phyloP scores from a whole-genome alignment of 2,888 invertebrate genomes.

The Acronicta leporina region DNA sequence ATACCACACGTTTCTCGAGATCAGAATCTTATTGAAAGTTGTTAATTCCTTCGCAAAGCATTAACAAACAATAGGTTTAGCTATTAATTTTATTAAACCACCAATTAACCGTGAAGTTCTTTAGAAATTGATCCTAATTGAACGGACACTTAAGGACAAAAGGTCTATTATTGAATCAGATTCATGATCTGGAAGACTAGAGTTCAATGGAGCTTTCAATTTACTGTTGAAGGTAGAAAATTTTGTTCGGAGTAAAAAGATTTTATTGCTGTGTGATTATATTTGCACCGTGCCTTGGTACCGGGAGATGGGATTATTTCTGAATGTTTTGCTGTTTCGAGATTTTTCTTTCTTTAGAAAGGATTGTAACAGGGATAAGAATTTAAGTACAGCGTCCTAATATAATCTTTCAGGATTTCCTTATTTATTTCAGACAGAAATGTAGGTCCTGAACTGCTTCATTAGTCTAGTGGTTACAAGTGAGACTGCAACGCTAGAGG shows the following conservation, averaged over 20 bases:
- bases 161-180: slow-evolving; percentile 24
- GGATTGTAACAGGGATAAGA: neutral
- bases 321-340: neutral
- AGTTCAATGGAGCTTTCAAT: slow-evolving; percentile 19
- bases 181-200: slow-evolving; percentile 15
- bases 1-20: neutral
- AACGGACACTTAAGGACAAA: slow-evolving; percentile 23
- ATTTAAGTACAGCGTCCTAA: neutral
- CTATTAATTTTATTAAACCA: slow-evolving; percentile 17
- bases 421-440: too few species aligned
- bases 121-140: slow-evolving; percentile 32
- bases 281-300: neutral
- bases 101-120: slow-evolving; percentile 16
- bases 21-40: neutral
- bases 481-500: too few species aligned
- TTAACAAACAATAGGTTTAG: slow-evolving; percentile 15
- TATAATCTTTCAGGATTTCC: too few species aligned
- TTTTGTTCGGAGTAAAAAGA: slow-evolving; percentile 1
- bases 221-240: slow-evolving; percentile 10
- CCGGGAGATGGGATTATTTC: neutral
- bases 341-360: neutral
- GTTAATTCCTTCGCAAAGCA: neutral
- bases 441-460: too few species aligned
- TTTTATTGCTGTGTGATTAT: slow-evolving; percentile 1
- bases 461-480: too few species aligned